Evolutionary conservation across 2,888 invertebrate genomes (phyloP).

Genomic region (Platynereis dumerilii): DNA sequence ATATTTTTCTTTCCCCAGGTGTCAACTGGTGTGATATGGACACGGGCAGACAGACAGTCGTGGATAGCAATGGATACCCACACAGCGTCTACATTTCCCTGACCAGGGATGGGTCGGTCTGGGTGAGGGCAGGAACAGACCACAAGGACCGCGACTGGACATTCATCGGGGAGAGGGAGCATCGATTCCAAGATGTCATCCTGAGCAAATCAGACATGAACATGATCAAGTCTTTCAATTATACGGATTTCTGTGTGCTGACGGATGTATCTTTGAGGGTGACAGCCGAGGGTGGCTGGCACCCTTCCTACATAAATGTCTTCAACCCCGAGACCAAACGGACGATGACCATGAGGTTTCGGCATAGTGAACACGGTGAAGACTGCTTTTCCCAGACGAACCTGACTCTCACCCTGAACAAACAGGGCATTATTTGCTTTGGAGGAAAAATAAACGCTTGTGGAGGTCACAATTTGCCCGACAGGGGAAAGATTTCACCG

Average conservation of each 20-base stretch:
- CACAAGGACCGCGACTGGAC: conserved; percentile 34
- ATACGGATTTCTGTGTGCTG: conserved; percentile 37
- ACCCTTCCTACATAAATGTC: conserved; percentile 36
- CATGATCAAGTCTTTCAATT: conserved; percentile 33
- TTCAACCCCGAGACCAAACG: conserved; percentile 31
- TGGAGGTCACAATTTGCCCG: conserved; percentile 33
- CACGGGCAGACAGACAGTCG: conserved; percentile 37
- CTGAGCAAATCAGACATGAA: background rate
- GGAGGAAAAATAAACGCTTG: conserved; percentile 35
- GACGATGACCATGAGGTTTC: conserved; percentile 28
- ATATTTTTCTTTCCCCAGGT: conserved; percentile 1
- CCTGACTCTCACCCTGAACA: conserved; percentile 29
- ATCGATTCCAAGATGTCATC: background rate
- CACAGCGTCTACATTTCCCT: conserved; percentile 38
- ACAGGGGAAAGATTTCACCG: conserved; percentile 24
- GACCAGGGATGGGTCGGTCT: conserved; percentile 37
- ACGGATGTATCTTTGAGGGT: conserved; percentile 34
- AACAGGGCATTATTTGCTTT: conserved; percentile 36
- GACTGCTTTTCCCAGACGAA: conserved; percentile 33
- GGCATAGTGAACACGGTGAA: conserved; percentile 22
- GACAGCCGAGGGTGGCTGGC: conserved; percentile 36
- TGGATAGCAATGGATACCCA: conserved; percentile 30
- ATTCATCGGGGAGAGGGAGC: conserved; percentile 24
- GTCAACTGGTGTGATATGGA: conserved; percentile 37
- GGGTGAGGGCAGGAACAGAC: conserved; percentile 36